Evolutionary conservation across 2,797 vertebrate genomes (phyloP).

Genomic region (Cryptoprocta ferox): DNA sequence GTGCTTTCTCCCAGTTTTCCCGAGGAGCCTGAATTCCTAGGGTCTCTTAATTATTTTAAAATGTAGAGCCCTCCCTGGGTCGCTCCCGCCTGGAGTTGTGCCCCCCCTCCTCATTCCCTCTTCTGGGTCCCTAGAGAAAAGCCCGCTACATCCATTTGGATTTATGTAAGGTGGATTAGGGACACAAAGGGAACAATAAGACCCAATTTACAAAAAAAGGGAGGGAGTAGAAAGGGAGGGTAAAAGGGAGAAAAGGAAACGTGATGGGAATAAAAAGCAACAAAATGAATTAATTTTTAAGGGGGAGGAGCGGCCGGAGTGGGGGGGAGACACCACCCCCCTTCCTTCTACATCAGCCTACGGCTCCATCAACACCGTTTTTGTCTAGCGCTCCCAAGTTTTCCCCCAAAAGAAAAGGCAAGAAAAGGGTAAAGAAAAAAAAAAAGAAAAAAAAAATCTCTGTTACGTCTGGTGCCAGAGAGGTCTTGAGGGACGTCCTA

Average conservation of each 20-base stretch:
- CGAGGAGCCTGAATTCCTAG: slow-evolving; percentile 27
- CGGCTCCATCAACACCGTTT: slow-evolving; percentile 11
- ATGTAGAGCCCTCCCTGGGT: slow-evolving; percentile 35
- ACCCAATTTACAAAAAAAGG: slow-evolving; percentile 84
- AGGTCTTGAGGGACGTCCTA: slow-evolving; percentile 47
- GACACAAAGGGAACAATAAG: slow-evolving; percentile 85
- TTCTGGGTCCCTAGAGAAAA: slow-evolving; percentile 70
- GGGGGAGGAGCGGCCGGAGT: slow-evolving; percentile 18
- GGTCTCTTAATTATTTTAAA: slow-evolving; percentile 77
- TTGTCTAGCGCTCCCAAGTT: slow-evolving; percentile 60
- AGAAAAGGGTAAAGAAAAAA: background rate
- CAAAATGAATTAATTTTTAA: slow-evolving; percentile 81
- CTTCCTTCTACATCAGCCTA: background rate
- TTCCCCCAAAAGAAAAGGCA: slow-evolving; percentile 3
- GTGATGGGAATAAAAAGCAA: slow-evolving; percentile 82
- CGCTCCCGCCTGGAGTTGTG: background rate
- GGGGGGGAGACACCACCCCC: background rate
- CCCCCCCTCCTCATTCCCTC: slow-evolving; percentile 5
- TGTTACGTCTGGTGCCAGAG: background rate
- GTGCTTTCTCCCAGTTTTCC: background rate
- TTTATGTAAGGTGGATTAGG: slow-evolving; percentile 84
- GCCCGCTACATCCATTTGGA: slow-evolving; percentile 80
- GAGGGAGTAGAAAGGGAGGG: slow-evolving; percentile 75
- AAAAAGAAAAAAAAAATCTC: background rate
- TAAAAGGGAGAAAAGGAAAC: slow-evolving; percentile 80